Evolutionary conservation across 2,888 invertebrate genomes (phyloP).

Genomic region (Brachypalpus laphriformis): DNA sequence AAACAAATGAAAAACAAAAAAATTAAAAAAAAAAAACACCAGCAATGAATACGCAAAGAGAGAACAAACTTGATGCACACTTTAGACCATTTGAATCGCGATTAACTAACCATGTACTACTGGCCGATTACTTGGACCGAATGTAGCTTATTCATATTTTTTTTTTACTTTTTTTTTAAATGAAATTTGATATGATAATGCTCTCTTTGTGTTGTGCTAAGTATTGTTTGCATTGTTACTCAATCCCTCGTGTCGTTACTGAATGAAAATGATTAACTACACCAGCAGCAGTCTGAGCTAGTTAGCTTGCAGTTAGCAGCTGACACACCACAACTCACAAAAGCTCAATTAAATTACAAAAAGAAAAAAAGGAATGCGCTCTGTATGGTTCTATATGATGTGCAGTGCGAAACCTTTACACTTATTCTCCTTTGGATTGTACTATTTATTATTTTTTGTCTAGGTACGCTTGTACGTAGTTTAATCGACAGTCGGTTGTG

Average conservation of each 20-base stretch:
- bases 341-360: slow-evolving; percentile 44
- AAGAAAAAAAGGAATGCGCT: background rate
- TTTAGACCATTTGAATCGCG: slow-evolving; percentile 37
- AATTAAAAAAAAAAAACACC: background rate
- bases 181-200: slow-evolving; percentile 51
- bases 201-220: slow-evolving; percentile 62
- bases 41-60: background rate
- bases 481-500: too few relatives aligned
- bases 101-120: slow-evolving; percentile 39
- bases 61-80: slow-evolving; percentile 32
- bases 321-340: slow-evolving; percentile 22
- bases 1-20: background rate
- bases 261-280: slow-evolving; percentile 64
- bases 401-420: slow-evolving; percentile 32
- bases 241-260: slow-evolving; percentile 40
- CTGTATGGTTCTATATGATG: slow-evolving; percentile 6
- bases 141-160: background rate
- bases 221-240: slow-evolving; percentile 64
- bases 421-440: background rate
- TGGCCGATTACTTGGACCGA: slow-evolving; percentile 17
- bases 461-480: too few relatives aligned
- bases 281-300: slow-evolving; percentile 36
- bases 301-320: slow-evolving; percentile 13
- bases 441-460: background rate
- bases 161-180: background rate